Evolutionary conservation across 1,140 invertebrate genomes (phyloP), one percentile per base, ranked within the genome.

Genomic region (Lasaia peninsularis): DNA sequence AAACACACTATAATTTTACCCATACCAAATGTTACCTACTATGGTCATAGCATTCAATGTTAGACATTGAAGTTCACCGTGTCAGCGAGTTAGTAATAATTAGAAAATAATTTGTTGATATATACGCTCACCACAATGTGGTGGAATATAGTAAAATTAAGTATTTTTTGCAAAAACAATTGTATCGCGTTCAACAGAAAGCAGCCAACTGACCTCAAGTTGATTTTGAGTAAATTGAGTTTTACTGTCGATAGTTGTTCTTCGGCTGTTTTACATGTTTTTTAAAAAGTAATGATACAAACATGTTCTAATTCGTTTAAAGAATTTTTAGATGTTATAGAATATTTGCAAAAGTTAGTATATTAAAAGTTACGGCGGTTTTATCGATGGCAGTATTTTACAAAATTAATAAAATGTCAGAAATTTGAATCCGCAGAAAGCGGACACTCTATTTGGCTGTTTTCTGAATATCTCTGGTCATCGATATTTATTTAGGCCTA

Each of bases 161-260:
- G n/a, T n/a, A n/a, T n/a, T n/a, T n/a, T n/a, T n/a, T n/a, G n/a
- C n/a, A n/a, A n/a, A n/a, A n/a, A n/a, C n/a, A n/a, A n/a, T n/a
- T 14, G 34, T 37, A 37, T n/a, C 35, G 12, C 35, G 35, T 37
- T 37, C 35, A 37, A n/a, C 35, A 37, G n/a, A 37, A 37, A 37
- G 35, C 35, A 37, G 35, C 35, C 35, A 37, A 37, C 35, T 37
- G 35, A 37, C 35, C n/a, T 16, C 35, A 37, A 16, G 35, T 37
- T 37, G 4, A 37, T 37, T 37, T 35, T 35, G 33, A 35, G 11
- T 35, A 35, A 35, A 35, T 35, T 35, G 34, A 35, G 34, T 35
- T 35, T 37, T 37, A 37, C 35, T 37, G 35, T 37, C 35, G 35
- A 37, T 37, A 37, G 35, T 37, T 16, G 35, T 37, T 37, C 35